Evolutionary conservation across 1,140 invertebrate species (phyloP).

Genomic region (Drosophila sulfurigaster): DNA sequence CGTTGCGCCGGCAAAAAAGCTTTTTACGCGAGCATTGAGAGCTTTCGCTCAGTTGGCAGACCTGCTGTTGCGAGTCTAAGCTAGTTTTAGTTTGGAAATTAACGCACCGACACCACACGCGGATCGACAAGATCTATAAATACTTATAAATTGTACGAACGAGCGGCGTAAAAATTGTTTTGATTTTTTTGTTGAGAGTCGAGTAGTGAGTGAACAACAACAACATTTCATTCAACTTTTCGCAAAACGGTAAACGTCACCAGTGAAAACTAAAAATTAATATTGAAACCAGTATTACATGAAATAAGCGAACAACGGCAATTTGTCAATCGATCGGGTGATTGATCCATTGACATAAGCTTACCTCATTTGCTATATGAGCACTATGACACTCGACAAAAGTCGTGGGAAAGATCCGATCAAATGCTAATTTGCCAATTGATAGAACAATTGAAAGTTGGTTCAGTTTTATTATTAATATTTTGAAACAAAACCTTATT

Average conservation of each 20-base stretch:
- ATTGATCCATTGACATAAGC: slow-evolving; percentile 18
- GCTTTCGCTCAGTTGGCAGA: slow-evolving; percentile 35
- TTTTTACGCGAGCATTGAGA: slow-evolving; percentile 17
- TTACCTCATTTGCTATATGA: slow-evolving; percentile 18
- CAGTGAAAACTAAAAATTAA: background rate
- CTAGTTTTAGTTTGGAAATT: slow-evolving; percentile 65
- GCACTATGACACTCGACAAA: background rate
- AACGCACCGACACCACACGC: slow-evolving; percentile 47
- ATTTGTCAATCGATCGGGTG: slow-evolving; percentile 11
- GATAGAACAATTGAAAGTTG: slow-evolving; percentile 2
- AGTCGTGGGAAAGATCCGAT: slow-evolving; percentile 19
- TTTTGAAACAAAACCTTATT: background rate
- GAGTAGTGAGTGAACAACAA: slow-evolving; percentile 25
- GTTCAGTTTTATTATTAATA: background rate
- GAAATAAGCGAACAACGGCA: background rate
- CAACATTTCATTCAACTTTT: slow-evolving; percentile 24
- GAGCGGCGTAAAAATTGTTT: slow-evolving; percentile 32
- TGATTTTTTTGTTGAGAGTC: slow-evolving; percentile 14
- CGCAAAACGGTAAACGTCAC: background rate
- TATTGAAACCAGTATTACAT: background rate
- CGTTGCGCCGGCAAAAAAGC: slow-evolving; percentile 39
- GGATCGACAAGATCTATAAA: slow-evolving; percentile 40
- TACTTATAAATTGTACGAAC: slow-evolving; percentile 24
- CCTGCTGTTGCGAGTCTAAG: slow-evolving; percentile 41
- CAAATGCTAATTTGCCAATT: slow-evolving; percentile 9